Percentiles rank a stretch among this genome's conserved stretches.
These are phyloP conservation scores for Camptogramma bilineatum DNA, from an alignment of 2,888 invertebrate species.

Conservation along the genomic window DNA sequence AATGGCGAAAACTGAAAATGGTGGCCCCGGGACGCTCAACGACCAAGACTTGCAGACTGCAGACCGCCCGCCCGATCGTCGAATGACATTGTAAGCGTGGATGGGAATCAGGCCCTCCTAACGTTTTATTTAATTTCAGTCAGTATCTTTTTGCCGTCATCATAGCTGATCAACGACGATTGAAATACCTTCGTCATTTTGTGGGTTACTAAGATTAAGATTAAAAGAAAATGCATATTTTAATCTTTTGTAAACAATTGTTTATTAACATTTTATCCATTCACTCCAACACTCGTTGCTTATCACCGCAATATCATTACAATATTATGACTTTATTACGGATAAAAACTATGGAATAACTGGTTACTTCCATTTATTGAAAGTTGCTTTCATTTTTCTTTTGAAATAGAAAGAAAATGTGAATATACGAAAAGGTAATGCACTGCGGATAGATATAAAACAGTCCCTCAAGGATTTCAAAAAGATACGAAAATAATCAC, in stretches of 20 bases:
- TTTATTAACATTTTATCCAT: constrained; percentile 85
- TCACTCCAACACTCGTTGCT: constrained; percentile 65
- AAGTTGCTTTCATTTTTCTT: constrained; percentile 83
- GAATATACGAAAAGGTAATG: constrained; percentile 79
- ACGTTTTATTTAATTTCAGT: too few relatives aligned
- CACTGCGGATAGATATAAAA: constrained; percentile 57
- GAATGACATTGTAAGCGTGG: too few relatives aligned
- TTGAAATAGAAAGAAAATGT: constrained; percentile 71
- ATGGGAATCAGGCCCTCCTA: too few relatives aligned
- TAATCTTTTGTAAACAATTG: constrained; percentile 86
- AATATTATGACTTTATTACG: constrained; percentile 79
- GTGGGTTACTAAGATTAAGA: neutral
- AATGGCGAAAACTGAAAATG: too few relatives aligned
- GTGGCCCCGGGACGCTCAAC: too few relatives aligned
- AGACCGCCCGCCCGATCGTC: too few relatives aligned
- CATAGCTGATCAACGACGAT: too few relatives aligned
- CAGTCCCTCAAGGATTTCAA: constrained; percentile 59
- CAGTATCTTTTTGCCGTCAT: too few relatives aligned
- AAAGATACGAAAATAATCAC: constrained; percentile 60
- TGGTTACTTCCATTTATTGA: constrained; percentile 66
- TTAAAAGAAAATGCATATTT: constrained; percentile 66
- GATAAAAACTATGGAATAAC: constrained; percentile 78
- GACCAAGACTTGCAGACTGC: too few relatives aligned
- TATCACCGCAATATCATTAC: constrained; percentile 76
- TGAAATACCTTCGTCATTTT: too few relatives aligned